phyloP scores from a whole-genome alignment of 2,797 vertebrate genomes.

The Peromyscus nudipes region DNA sequence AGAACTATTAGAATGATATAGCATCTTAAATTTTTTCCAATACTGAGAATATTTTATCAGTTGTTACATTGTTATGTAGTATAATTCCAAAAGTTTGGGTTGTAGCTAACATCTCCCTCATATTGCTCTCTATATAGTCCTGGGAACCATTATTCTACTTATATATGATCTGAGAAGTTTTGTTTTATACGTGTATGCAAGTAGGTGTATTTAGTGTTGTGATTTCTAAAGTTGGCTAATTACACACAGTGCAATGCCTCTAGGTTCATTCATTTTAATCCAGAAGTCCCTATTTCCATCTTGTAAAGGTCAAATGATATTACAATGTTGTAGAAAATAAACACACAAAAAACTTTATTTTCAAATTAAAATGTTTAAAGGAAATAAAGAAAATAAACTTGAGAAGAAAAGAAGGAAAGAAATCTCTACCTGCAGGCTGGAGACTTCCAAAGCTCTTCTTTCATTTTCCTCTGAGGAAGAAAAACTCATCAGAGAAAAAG shows the following conservation, averaged over 20 bases:
- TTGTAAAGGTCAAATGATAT: background rate
- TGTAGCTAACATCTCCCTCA: background rate
- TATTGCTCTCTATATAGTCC: fast-evolving
- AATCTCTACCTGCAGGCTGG: background rate
- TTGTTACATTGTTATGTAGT: background rate
- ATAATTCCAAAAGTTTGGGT: background rate
- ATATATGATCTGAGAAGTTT: background rate
- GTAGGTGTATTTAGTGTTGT: background rate
- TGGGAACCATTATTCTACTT: background rate
- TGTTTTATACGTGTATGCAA: background rate
- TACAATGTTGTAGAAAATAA: background rate
- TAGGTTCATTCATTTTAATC: background rate
- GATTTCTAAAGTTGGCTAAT: background rate
- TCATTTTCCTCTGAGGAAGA: conserved; percentile 27
- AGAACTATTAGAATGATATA: background rate
- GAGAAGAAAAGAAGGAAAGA: background rate
- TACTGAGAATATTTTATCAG: background rate
- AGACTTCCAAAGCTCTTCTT: background rate
- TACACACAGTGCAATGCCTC: background rate
- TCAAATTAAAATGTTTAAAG: background rate
- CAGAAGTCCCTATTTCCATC: background rate
- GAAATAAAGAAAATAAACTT: background rate
- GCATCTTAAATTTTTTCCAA: background rate
- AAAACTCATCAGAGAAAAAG: conserved; percentile 55
- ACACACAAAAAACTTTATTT: background rate